Evolutionary conservation across 2,797 vertebrate genomes (phyloP).

Genomic region (Chloroceryle amazona): DNA sequence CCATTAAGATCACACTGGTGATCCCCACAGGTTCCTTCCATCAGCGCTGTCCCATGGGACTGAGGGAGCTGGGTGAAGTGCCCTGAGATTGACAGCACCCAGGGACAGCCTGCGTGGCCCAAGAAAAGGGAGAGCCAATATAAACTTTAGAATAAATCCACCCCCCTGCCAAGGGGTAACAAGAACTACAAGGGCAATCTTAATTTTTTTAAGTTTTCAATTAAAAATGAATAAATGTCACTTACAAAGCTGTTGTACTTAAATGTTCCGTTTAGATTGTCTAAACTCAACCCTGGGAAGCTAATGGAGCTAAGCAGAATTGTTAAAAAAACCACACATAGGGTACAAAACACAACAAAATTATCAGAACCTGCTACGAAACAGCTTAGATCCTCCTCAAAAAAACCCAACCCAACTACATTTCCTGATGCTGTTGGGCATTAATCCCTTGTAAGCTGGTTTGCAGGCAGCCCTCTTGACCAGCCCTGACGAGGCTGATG

Average conservation of each 20-base stretch:
- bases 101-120: neutral
- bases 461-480: neutral
- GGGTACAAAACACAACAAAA: neutral
- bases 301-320: neutral
- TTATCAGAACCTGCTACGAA: neutral
- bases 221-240: neutral
- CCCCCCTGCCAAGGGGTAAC: neutral
- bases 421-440: neutral
- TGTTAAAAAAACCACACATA: neutral
- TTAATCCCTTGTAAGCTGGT: neutral
- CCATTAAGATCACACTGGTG: neutral
- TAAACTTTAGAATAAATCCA: neutral
- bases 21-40: neutral
- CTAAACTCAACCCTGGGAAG: neutral
- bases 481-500: neutral
- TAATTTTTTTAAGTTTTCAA: neutral
- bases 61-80: neutral
- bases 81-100: neutral
- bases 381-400: neutral
- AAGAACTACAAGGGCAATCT: neutral
- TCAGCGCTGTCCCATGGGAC: neutral
- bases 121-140: neutral
- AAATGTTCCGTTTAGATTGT: neutral
- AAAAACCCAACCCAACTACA: no score
- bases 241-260: neutral